Percentiles rank a stretch among this genome's conserved stretches.
These are phyloP conservation scores for Myocastor coypus DNA, from an alignment of 2,113 vertebrate species.

Conservation along the genomic window DNA sequence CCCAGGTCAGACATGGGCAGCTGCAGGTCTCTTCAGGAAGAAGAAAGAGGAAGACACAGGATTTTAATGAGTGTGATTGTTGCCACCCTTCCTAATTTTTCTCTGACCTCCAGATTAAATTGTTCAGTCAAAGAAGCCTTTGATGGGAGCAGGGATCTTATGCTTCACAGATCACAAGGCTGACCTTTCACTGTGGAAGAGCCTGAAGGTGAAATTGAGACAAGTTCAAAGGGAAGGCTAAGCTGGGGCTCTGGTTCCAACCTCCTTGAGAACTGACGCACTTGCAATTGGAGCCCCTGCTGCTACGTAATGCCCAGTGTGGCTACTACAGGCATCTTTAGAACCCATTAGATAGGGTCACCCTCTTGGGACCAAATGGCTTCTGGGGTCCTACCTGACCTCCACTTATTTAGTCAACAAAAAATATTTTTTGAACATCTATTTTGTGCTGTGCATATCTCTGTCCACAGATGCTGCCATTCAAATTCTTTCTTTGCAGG, in stretches of 20 bases:
- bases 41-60: background rate
- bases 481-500: background rate
- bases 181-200: constrained; percentile 60
- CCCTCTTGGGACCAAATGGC: background rate
- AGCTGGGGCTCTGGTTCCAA: background rate
- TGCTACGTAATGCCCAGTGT: background rate
- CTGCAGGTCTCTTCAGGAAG: background rate
- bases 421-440: background rate
- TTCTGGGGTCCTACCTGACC: background rate
- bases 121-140: constrained; percentile 28
- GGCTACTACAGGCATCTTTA: background rate
- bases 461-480: background rate
- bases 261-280: constrained; percentile 4
- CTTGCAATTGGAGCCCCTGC: background rate
- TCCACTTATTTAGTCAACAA: background rate
- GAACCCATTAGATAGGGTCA: background rate
- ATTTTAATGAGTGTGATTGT: background rate
- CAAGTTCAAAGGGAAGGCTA: constrained; percentile 65
- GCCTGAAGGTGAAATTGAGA: constrained; percentile 63
- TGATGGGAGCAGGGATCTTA: constrained; percentile 1
- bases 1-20: background rate
- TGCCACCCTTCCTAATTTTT: constrained; percentile 34
- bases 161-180: constrained; percentile 38
- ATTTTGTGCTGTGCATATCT: background rate
- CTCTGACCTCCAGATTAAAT: constrained; percentile 57